phyloP scores from a whole-genome alignment of 2,797 vertebrate species.

The Centroberyx gerrardi region DNA sequence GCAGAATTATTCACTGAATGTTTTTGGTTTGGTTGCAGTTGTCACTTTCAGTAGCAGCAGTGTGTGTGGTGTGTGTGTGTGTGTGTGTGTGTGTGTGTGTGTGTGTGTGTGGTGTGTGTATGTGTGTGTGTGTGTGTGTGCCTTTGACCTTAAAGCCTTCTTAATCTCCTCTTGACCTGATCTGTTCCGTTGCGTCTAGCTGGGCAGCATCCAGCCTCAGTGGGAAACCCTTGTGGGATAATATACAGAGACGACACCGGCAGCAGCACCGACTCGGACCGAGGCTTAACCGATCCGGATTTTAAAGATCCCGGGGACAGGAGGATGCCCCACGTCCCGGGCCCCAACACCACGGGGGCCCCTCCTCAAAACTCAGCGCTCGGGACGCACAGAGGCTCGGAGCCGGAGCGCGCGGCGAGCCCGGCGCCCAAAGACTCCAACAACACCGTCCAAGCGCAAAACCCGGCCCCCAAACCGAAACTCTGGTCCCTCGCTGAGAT shows the following conservation, averaged over 20 bases:
- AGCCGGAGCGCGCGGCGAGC: slow-evolving; percentile 26
- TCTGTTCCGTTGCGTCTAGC: slow-evolving; percentile 41
- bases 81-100: background rate
- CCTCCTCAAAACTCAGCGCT: slow-evolving; percentile 59
- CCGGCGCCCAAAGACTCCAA: slow-evolving; percentile 59
- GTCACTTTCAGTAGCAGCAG: background rate
- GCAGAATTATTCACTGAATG: slow-evolving; percentile 8
- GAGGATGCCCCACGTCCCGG: slow-evolving; percentile 56
- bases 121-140: background rate
- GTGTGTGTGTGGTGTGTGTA: background rate
- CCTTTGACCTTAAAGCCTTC: background rate
- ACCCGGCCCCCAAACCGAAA: slow-evolving; percentile 90
- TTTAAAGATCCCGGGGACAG: slow-evolving; percentile 83
- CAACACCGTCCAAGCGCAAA: slow-evolving; percentile 77
- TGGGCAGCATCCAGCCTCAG: slow-evolving; percentile 38
- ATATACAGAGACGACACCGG: slow-evolving; percentile 62
- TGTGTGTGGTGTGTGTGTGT: too few species aligned
- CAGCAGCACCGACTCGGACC: slow-evolving; percentile 58
- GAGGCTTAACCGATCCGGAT: slow-evolving; percentile 83
- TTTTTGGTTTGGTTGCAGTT: background rate
- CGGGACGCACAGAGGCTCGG: slow-evolving; percentile 52
- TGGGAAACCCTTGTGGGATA: slow-evolving; percentile 44
- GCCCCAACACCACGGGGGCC: slow-evolving; percentile 55
- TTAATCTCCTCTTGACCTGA: slow-evolving; percentile 7
- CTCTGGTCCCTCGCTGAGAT: slow-evolving; percentile 96